Evolutionary conservation across 2,113 vertebrate genomes (phyloP).

Genomic region (Semicossyphus pulcher): DNA sequence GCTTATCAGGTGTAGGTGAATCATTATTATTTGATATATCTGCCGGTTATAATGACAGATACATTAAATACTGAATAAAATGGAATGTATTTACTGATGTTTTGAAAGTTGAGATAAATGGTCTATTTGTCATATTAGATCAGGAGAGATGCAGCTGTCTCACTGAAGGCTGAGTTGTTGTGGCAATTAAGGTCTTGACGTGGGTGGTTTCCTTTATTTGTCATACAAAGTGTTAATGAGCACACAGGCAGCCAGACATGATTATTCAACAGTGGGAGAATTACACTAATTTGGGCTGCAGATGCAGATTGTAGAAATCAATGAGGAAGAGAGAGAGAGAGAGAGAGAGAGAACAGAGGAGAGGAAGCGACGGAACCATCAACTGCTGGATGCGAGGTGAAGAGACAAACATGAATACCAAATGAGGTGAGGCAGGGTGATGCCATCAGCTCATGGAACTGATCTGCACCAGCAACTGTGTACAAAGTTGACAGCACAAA

Average conservation of each 20-base stretch:
- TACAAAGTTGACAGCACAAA: constrained; percentile 16
- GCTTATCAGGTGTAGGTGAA: too few species aligned
- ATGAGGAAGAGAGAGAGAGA: constrained; percentile 46
- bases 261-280: constrained; percentile 71
- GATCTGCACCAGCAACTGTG: background rate
- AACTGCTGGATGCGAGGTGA: constrained; percentile 9
- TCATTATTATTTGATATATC: background rate
- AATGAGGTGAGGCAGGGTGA: constrained; percentile 3
- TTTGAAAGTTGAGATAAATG: constrained; percentile 9
- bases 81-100: background rate
- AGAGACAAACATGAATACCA: constrained; percentile 26
- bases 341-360: constrained; percentile 35
- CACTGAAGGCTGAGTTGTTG: constrained; percentile 31
- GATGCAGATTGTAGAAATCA: constrained; percentile 67
- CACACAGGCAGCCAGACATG: constrained; percentile 59
- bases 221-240: constrained; percentile 75
- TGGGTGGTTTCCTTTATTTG: constrained; percentile 75
- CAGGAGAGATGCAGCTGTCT: constrained; percentile 37
- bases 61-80: background rate
- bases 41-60: too few species aligned
- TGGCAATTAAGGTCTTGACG: constrained; percentile 64
- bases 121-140: constrained; percentile 43
- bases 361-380: constrained; percentile 28
- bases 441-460: background rate
- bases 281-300: constrained; percentile 60